Evolutionary conservation across 1,140 invertebrate genomes (phyloP).

Genomic region (Psix sp.): DNA sequence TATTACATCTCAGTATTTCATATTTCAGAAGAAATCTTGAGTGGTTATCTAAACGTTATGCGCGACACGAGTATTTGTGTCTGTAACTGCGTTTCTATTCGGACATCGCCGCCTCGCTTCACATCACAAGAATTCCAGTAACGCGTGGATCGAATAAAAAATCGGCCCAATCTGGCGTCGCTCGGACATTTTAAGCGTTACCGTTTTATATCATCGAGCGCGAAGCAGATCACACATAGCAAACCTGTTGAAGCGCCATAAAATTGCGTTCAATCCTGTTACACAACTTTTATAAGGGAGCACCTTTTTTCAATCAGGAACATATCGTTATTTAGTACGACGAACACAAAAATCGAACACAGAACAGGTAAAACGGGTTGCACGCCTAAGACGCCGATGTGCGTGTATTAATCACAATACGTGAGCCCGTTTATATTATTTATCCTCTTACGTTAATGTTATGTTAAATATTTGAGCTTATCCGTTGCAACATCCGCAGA

Average conservation of each 20-base stretch:
- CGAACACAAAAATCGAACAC: slow-evolving; percentile 28
- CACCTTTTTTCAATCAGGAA: slow-evolving; percentile 44
- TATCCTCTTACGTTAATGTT: slow-evolving; percentile 43
- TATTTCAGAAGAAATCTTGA: neutral
- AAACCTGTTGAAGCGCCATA: slow-evolving; percentile 56
- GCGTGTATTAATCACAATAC: slow-evolving; percentile 54
- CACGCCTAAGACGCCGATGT: slow-evolving; percentile 17
- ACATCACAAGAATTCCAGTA: slow-evolving; percentile 46
- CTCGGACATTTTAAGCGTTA: slow-evolving; percentile 39
- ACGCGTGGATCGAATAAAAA: slow-evolving; percentile 22
- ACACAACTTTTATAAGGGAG: slow-evolving; percentile 36
- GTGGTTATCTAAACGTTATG: slow-evolving; percentile 34
- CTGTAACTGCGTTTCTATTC: slow-evolving; percentile 32
- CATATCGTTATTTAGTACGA: slow-evolving; percentile 53
- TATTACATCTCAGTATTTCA: slow-evolving; percentile 3
- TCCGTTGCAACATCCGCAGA: slow-evolving; percentile 48
- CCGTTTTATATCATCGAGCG: slow-evolving; percentile 38
- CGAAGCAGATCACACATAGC: slow-evolving; percentile 41
- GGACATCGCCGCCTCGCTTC: slow-evolving; percentile 35
- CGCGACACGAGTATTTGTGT: slow-evolving; percentile 29
- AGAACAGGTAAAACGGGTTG: slow-evolving; percentile 54
- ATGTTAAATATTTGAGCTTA: slow-evolving; percentile 50
- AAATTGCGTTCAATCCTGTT: slow-evolving; percentile 55
- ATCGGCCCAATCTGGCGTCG: slow-evolving; percentile 32
- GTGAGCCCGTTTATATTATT: slow-evolving; percentile 49